A percentile compares a stretch with the other conserved stretches of the same genome.
phyloP scores from a whole-genome alignment of 2,113 vertebrate species.

The Cygnus atratus region DNA sequence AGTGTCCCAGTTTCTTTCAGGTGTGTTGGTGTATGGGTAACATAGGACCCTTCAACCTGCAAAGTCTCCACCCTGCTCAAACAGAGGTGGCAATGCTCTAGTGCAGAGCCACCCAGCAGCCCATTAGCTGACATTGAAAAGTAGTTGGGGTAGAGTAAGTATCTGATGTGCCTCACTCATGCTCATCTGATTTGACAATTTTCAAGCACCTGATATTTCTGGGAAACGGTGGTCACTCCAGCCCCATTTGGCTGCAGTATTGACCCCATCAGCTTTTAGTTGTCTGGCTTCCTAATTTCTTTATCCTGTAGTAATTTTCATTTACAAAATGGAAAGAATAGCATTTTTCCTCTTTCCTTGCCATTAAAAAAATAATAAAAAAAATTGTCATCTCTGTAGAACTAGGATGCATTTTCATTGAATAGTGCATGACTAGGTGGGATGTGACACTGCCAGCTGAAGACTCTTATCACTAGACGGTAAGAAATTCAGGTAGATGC shows the following conservation, averaged over 20 bases:
- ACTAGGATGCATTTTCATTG: background rate
- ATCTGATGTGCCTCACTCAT: fast-evolving
- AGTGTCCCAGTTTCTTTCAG: background rate
- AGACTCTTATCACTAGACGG: background rate
- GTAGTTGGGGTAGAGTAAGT: background rate
- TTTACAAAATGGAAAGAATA: background rate
- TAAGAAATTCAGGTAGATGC: fast-evolving
- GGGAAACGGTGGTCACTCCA: background rate
- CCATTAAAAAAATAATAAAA: background rate
- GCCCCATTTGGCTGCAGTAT: background rate
- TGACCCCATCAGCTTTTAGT: background rate
- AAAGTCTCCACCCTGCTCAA: background rate
- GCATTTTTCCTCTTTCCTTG: background rate
- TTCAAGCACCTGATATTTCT: background rate
- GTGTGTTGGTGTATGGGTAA: background rate
- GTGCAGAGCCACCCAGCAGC: background rate
- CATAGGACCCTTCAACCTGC: background rate
- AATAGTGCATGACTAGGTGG: background rate
- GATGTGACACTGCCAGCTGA: background rate
- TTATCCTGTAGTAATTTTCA: background rate
- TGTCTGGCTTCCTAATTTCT: background rate
- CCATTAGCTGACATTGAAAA: background rate
- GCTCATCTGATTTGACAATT: background rate
- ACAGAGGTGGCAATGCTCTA: background rate
- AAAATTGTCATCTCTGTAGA: background rate